phyloP scores from a whole-genome alignment of 2,113 vertebrate species.

The Cyanoderma ruficeps region DNA sequence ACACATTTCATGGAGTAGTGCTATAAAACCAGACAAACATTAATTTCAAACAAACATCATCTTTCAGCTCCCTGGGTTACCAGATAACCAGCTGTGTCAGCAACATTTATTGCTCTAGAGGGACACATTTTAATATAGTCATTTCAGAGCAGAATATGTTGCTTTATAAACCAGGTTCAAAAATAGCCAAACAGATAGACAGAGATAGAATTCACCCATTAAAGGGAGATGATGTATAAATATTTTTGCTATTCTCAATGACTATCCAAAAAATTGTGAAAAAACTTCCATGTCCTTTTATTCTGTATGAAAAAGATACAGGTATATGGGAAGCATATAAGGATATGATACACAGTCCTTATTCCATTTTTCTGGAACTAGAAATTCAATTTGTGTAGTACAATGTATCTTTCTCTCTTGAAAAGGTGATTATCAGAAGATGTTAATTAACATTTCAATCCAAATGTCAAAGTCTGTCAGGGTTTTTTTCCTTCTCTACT shows the following conservation, averaged over 20 bases:
- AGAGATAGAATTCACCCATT: background rate
- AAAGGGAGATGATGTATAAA: background rate
- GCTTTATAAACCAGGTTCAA: background rate
- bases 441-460: background rate
- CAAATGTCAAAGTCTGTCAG: background rate
- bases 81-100: conserved; percentile 27
- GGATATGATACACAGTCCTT: background rate
- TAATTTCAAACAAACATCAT: background rate
- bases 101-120: background rate
- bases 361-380: background rate
- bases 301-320: background rate
- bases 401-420: background rate
- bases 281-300: background rate
- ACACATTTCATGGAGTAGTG: background rate
- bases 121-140: background rate
- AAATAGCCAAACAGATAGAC: background rate
- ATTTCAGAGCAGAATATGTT: background rate
- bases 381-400: background rate
- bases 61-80: background rate
- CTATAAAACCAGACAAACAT: conserved; percentile 31
- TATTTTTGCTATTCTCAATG: background rate
- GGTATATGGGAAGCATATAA: background rate
- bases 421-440: background rate
- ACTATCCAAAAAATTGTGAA: background rate
- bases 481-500: background rate